Base-by-base conservation (phyloP, 2,113 vertebrate genomes). In the Seriola dumerili region DNA sequence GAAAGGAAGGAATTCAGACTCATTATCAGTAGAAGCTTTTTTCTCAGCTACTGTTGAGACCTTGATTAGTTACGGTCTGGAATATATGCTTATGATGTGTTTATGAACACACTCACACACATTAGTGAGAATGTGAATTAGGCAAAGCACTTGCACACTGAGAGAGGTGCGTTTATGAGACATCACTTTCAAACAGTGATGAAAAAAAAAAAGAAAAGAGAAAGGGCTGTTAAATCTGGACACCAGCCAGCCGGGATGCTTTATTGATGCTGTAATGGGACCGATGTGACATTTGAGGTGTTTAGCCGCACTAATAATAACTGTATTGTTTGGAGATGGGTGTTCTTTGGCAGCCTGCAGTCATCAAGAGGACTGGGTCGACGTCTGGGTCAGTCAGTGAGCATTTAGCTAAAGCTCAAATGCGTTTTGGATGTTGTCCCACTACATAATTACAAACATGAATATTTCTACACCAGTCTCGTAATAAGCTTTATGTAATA, bases 1-100 rank as follows among this genome's bases (percentile, higher is more conserved):
- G 65, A 78, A 67, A 80, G 64, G 73, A 85, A 75, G 81, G 79
- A 83, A 66, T 80, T 83, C 16, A 21, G 72, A 66, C 36, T 78
- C 84, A 81, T 81, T 85, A 63, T 89, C 52, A 36, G 58, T 1
- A 8, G 65, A 48, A 9, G 58, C 42, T 68, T 65, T 87, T 77
- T 23, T 59, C 75, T 61, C 29, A 0, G 62, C 72, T 50, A 12
- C 80, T 68, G 58, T 59, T 81, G 63, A 90, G 66, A 69, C 34
- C 63, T 71, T 66, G 78, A 92, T 93, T 93, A 76, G 86, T 71
- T 81, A 67, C 76, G 6, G 92, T 91, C 90, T 91, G 78, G 85
- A 85, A 81, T 85, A 72, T 85, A 91, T 91, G 91, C 86, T 80
- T 85, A 87, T 89, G 73, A 82, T 85, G 84, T 69, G 61, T 89